Evolutionary conservation across 2,113 vertebrate genomes (phyloP), one percentile per base, ranked within the genome.

Genomic region (Bos indicus): DNA sequence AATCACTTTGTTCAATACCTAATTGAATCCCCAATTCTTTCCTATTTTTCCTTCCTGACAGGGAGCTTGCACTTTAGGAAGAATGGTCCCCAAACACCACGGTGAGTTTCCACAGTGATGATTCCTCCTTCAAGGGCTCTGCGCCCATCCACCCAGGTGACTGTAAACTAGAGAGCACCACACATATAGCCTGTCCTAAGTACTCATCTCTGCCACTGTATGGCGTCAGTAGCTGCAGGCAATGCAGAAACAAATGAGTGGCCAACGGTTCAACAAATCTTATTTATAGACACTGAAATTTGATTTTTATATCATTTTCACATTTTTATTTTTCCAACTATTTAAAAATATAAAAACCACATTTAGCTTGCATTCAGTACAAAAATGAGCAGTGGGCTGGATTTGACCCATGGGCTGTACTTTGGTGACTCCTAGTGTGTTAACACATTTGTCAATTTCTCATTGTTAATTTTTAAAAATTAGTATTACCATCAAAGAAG

Each of bases 11-110:
- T 93, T 91, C 86, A 91, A 46, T 54, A 51, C 13, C 16, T 90
- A 94, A 92, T 60, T 94, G 88, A 96, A 94, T 88, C 83, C 59
- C 21, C 28, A 71, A 25, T 78, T 88, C 67, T 97, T 82, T 88
- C 43, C 33, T 67, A 30, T 78, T 91, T 95, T 94, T 95, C 40
- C 36, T 95, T 80, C 84, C 30, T 81, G 83, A 81, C 43, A 92
- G 56, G 48, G 78, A 78, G 52, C 71, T 36, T n/a, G 4, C 26
- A 57, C 17, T 23, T 40, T 46, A 62, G 36, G 16, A 46, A 26
- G 46, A 56, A 81, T 33, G 36, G 90, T 6, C 62, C 92, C 43
- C 9, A 54, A 40, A 7, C 23, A 48, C 19, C 26, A 80, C 30
- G n/a, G 62, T 71, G 71, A 89, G 48, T 54, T 25, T 78, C 7